Base-by-base conservation (phyloP, 1,140 invertebrate genomes). In the Eriocheir sinensis region DNA sequence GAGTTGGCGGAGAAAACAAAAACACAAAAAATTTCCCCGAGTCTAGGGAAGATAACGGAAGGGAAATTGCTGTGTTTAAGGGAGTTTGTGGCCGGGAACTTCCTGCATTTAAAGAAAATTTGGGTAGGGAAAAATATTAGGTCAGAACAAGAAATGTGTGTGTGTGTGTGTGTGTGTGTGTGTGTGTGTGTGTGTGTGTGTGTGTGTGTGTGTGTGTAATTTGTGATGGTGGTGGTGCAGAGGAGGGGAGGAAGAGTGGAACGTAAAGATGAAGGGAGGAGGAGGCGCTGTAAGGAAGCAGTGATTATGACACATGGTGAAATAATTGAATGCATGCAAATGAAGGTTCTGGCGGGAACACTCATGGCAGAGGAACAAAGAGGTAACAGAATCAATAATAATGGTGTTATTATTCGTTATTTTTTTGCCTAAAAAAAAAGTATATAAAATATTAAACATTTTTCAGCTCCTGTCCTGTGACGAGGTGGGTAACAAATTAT, bases 11-110 rank as follows among this genome's bases (percentile, higher is more conserved):
- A n/a, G 60, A 72, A 72, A 72, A n/a, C 60, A 72, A 72, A 72
- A n/a, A 72, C 4, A 72, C n/a, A 85, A 15, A 85, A 85, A 15
- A 85, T 27, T 85, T 85, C 38, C 34, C 36, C 38, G 81, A 21
- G 81, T 36, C 81, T 85, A 85, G 81, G 81, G 81, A 85, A 85
- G 81, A 38, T 36, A 85, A 41, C 38, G 81, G 81, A 36, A 41
- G 81, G 81, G 8, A 38, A 85, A 38, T 85, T 85, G 38, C 0
- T 85, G 81, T 85, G 17, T 41, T 36, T 85, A 85, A 17, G 81
- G 34, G 38, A 41, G 81, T 85, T 72, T 72, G 60, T 21, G 60
- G 60, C 27, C 60, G 60, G 60, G 60, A 72, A 72, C 60, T 72
- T 72, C 60, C 60, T 72, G 60, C 21, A 72, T 72, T 72, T 72